A percentile compares a stretch with the other conserved stretches of the same genome.
Evolutionary conservation across 2,888 invertebrate species (phyloP).

Genomic region (Craniophora ligustri): DNA sequence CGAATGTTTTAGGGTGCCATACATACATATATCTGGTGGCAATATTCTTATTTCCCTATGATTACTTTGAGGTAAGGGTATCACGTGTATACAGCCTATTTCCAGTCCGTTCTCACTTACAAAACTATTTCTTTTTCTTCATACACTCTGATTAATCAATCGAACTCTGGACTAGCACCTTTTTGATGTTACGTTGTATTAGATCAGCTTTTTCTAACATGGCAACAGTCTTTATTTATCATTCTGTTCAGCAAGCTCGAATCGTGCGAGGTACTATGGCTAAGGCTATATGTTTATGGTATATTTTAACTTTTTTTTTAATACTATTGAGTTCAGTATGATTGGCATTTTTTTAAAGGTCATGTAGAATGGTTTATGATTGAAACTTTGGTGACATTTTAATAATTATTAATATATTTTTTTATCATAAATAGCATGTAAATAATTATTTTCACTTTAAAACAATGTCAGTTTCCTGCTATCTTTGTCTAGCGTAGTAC

Average conservation of each 20-base stretch:
- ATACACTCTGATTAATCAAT: conserved; percentile 9
- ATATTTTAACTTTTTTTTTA: not conserved
- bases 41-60: conserved; percentile 14
- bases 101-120: not conserved
- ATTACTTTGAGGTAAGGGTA: not conserved
- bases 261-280: conserved; percentile 4
- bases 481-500: too few relatives aligned
- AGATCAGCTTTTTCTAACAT: conserved; percentile 14
- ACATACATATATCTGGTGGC: too few relatives aligned
- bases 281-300: not conserved
- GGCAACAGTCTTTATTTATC: conserved; percentile 32
- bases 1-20: too few relatives aligned
- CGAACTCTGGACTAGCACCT: conserved; percentile 35
- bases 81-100: not conserved
- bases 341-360: conserved; percentile 13
- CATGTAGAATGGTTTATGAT: conserved; percentile 10
- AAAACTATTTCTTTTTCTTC: conserved; percentile 5
- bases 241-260: conserved; percentile 4
- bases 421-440: too few relatives aligned
- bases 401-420: too few relatives aligned
- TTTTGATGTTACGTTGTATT: conserved; percentile 10
- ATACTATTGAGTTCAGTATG: conserved; percentile 23
- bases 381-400: too few relatives aligned
- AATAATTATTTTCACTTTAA: too few relatives aligned
- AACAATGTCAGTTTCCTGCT: too few relatives aligned